Conservation (phyloP, 2,113 vertebrate genomes). For the Sinocyclocheilus anshuiensis region DNA sequence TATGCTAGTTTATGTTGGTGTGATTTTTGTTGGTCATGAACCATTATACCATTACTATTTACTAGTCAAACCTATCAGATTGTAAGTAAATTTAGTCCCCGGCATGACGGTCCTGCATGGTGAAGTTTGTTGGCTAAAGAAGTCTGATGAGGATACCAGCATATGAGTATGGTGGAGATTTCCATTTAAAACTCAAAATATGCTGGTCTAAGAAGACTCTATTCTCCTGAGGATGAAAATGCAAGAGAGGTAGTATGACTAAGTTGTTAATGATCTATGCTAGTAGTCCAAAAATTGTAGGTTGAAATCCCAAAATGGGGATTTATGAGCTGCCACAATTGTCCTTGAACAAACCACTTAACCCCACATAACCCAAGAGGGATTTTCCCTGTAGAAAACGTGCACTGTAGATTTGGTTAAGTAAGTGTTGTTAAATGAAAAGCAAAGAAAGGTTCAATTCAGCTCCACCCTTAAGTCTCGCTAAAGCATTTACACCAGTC, state of each 20-base stretch:
- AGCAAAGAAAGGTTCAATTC: background rate
- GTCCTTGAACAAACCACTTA: constrained; percentile 13
- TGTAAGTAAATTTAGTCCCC: background rate
- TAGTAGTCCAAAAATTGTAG: background rate
- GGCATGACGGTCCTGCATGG: background rate
- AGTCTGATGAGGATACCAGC: background rate
- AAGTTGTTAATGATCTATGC: constrained; percentile 14
- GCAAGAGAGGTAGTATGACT: background rate
- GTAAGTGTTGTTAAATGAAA: background rate
- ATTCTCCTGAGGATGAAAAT: background rate
- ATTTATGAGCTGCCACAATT: constrained; percentile 24
- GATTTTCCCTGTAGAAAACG: background rate
- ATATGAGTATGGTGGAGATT: background rate
- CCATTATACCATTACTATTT: background rate
- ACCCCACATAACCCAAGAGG: background rate
- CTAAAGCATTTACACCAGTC: background rate
- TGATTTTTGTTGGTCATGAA: background rate
- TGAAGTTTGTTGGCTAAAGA: background rate
- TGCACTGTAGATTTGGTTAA: background rate
- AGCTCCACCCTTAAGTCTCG: background rate
- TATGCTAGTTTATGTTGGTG: background rate
- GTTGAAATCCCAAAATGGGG: background rate
- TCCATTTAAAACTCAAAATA: background rate
- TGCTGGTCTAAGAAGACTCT: background rate
- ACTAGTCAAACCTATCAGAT: background rate